Conservation (phyloP, 2,797 vertebrate species). For the Melanotaenia maccullochi region DNA sequence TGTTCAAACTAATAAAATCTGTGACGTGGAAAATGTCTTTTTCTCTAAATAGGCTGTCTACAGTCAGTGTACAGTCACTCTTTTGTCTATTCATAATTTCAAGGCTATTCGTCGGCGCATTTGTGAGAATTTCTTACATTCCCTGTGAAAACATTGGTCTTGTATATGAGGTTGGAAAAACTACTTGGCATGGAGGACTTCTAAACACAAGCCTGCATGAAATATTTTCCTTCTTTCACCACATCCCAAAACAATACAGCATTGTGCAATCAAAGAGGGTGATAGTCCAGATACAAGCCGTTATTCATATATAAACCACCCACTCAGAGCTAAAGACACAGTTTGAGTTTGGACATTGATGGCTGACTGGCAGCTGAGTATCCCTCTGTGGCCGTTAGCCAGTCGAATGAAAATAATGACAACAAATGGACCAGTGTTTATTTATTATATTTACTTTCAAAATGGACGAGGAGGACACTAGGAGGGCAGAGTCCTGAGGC, state of each 20-base stretch:
- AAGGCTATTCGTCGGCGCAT: conserved; percentile 27
- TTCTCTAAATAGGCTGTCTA: conserved; percentile 27
- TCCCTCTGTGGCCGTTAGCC: conserved; percentile 56
- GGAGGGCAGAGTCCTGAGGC: conserved; percentile 16
- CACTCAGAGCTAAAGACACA: conserved; percentile 41
- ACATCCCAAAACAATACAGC: conserved; percentile 63
- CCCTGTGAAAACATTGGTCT: conserved; percentile 67
- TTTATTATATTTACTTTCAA: conserved; percentile 28
- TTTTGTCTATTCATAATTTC: conserved; percentile 64
- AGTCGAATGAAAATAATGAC: conserved; percentile 15
- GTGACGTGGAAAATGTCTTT: conserved; percentile 2
- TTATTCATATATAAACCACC: conserved; percentile 51
- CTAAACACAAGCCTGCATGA: conserved; percentile 54
- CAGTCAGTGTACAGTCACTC: conserved; percentile 40
- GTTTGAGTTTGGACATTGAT: conserved; percentile 57
- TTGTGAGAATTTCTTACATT: conserved; percentile 54
- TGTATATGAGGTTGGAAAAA: conserved; percentile 65
- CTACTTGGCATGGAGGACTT: conserved; percentile 35
- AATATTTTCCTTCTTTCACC: conserved; percentile 55
- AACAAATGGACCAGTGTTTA: conserved; percentile 34
- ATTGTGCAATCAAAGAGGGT: conserved; percentile 54
- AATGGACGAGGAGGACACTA: conserved; percentile 20
- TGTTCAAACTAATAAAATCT: conserved; percentile 34
- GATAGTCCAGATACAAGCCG: conserved; percentile 46
- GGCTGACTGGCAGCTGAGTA: conserved; percentile 61